phyloP scores from a whole-genome alignment of 1,140 invertebrate species.

The Rhizoglyphus robini region DNA sequence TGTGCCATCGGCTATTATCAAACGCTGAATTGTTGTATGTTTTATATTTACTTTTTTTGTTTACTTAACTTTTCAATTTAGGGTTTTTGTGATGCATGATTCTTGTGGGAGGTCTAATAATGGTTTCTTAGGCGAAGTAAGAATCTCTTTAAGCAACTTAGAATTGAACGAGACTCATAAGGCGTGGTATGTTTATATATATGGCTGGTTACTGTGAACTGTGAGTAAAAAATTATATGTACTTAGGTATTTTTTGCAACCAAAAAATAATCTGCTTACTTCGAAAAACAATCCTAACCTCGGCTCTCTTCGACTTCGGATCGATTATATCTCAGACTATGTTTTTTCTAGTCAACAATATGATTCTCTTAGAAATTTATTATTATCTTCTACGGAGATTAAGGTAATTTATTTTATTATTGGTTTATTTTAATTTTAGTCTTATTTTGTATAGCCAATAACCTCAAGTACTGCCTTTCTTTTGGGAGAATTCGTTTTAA shows the following conservation, averaged over 20 bases:
- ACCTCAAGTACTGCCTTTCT: slow-evolving; percentile 70
- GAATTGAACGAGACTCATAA: slow-evolving; percentile 29
- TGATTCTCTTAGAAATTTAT: slow-evolving; percentile 53
- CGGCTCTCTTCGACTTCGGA: slow-evolving; percentile 63
- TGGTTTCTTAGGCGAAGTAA: slow-evolving; percentile 71
- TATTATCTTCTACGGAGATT: slow-evolving; percentile 55
- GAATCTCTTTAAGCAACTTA: slow-evolving; percentile 53
- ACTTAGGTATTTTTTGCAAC: slow-evolving; percentile 66
- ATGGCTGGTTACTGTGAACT: too few species aligned
- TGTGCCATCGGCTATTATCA: background rate
- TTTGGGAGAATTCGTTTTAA: slow-evolving; percentile 66
- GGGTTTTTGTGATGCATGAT: slow-evolving; percentile 71
- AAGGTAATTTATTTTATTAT: slow-evolving; percentile 39
- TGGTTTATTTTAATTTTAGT: slow-evolving; percentile 13
- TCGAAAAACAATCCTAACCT: slow-evolving; percentile 41
- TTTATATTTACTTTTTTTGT: background rate
- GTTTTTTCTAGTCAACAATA: slow-evolving; percentile 69
- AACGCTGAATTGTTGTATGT: background rate
- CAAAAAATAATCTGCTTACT: slow-evolving; percentile 33
- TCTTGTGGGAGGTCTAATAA: slow-evolving; percentile 54
- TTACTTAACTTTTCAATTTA: slow-evolving; percentile 25
- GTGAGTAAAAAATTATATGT: too few species aligned
- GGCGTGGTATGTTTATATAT: slow-evolving; percentile 35
- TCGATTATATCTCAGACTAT: slow-evolving; percentile 74
- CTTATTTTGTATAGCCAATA: slow-evolving; percentile 49